Percentiles rank a stretch among this genome's conserved stretches.
Evolutionary conservation across 2,888 invertebrate species (phyloP).

Genomic region (Acronicta alni): DNA sequence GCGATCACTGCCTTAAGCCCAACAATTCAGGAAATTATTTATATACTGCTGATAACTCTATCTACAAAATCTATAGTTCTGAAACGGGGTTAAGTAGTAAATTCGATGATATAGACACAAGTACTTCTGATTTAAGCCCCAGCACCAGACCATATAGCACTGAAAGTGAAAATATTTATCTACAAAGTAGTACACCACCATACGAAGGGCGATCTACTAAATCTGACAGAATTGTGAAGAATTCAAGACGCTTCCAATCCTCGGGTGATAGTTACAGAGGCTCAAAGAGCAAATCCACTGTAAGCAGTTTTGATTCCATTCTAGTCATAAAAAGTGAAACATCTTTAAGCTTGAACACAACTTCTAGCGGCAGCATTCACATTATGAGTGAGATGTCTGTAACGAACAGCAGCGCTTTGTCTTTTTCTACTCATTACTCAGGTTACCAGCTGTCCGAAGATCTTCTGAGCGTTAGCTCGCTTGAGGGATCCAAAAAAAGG

Average conservation of each 20-base stretch:
- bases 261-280: not conserved
- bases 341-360: slow-evolving; percentile 60
- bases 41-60: not conserved
- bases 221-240: slow-evolving; percentile 11
- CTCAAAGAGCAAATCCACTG: slow-evolving; percentile 9
- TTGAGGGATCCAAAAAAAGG: slow-evolving; percentile 34
- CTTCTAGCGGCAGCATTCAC: slow-evolving; percentile 35
- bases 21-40: not conserved
- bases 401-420: slow-evolving; percentile 48
- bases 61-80: not conserved
- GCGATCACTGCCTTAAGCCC: not conserved
- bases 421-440: slow-evolving; percentile 52
- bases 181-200: slow-evolving; percentile 9
- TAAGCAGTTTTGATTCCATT: slow-evolving; percentile 60
- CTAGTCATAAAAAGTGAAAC: slow-evolving; percentile 62
- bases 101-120: not conserved
- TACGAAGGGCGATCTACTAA: slow-evolving; percentile 15
- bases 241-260: not conserved
- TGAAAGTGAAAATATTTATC: slow-evolving; percentile 17
- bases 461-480: slow-evolving; percentile 11
- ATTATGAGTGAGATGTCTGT: slow-evolving; percentile 61
- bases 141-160: slow-evolving; percentile 12
- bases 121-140: slow-evolving; percentile 5
- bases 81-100: not conserved
- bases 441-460: slow-evolving; percentile 34